Conservation (phyloP, 2,888 invertebrate genomes). For the Andrena camellia region DNA sequence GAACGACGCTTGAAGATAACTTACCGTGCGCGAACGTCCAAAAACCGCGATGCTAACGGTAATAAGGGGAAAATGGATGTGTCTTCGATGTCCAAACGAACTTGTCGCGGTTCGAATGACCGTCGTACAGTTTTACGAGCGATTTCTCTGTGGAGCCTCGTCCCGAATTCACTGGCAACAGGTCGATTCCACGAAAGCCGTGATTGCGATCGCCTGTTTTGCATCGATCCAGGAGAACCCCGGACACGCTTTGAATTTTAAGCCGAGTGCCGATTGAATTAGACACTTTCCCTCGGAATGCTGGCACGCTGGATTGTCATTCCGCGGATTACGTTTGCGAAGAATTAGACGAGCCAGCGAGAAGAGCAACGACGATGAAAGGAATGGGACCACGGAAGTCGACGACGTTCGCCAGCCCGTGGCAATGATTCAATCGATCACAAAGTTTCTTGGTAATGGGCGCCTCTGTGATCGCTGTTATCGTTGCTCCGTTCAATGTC, state of each 20-base stretch:
- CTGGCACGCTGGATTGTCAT: background rate
- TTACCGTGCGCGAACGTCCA: background rate
- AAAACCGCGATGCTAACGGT: constrained; percentile 19
- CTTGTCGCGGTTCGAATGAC: constrained; percentile 2
- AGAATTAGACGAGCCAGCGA: background rate
- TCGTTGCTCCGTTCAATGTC: background rate
- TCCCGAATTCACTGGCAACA: constrained; percentile 44
- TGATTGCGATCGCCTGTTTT: constrained; percentile 2
- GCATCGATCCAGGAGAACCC: background rate
- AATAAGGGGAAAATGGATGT: constrained; percentile 14
- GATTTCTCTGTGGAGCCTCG: constrained; percentile 59
- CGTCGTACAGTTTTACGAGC: constrained; percentile 35
- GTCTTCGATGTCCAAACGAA: constrained; percentile 27
- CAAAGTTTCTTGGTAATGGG: background rate
- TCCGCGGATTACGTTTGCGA: background rate
- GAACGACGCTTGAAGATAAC: background rate
- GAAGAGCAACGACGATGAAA: background rate
- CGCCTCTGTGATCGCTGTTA: background rate
- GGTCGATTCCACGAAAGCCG: constrained; percentile 42
- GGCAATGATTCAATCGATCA: constrained; percentile 5
- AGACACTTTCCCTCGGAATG: no score
- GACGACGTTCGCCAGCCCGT: background rate
- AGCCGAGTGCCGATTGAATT: no score
- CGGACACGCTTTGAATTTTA: constrained; percentile 6
- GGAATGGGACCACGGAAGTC: constrained; percentile 7